Conservation (phyloP, 2,113 vertebrate genomes). For the Dasypus novemcinctus region DNA sequence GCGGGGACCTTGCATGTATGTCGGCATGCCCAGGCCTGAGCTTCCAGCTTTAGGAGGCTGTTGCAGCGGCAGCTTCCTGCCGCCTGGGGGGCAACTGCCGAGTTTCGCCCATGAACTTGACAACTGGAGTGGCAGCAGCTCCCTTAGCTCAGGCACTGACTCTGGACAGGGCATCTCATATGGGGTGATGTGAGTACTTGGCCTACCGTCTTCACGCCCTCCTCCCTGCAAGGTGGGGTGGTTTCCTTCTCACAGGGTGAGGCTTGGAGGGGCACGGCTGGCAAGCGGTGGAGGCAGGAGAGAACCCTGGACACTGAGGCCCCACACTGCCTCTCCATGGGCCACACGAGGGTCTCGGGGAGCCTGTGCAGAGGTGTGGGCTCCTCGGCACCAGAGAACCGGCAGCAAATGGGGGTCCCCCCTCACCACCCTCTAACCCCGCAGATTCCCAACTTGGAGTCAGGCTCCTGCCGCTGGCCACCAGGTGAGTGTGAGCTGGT, state of each 20-base stretch:
- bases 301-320: not conserved
- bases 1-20: not conserved
- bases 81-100: not conserved
- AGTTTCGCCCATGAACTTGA: not conserved
- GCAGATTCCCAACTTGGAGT: too few relatives aligned
- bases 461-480: not conserved
- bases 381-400: not conserved
- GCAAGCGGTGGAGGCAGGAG: not conserved
- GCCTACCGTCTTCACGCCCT: not conserved
- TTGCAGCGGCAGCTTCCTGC: not conserved
- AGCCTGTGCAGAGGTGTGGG: not conserved
- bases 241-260: not conserved
- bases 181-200: not conserved
- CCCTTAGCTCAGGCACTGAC: too few relatives aligned
- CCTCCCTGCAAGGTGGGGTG: not conserved
- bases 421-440: not conserved
- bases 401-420: not conserved
- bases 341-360: not conserved
- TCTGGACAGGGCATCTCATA: not conserved
- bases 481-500: not conserved
- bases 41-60: not conserved
- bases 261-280: constrained; percentile 25
- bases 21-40: not conserved
- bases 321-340: not conserved
- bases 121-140: not conserved